Evolutionary conservation across 2,113 vertebrate genomes (phyloP), one percentile per base, ranked within the genome.

Genomic region (Lathamus discolor): DNA sequence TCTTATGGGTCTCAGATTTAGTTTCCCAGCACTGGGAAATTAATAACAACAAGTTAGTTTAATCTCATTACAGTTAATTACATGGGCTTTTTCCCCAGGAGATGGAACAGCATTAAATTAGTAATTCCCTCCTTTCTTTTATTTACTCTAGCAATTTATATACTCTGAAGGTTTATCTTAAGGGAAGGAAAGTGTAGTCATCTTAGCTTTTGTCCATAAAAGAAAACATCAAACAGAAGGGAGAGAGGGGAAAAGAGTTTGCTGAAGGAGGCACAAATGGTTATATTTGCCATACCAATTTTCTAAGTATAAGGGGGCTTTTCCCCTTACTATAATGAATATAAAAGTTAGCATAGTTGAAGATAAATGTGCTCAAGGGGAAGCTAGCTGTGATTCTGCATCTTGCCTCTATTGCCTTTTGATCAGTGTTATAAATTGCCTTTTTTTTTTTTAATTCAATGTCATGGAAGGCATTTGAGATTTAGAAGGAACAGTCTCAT

Each of bases 1-100:
- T 73, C 81, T 89, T 94, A 59, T 6, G 72, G n/a, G 91, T 93
- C 92, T 68, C 79, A 73, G 83, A 96, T 97, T 96, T 89, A 94
- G 90, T 96, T 97, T 96, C 81, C 55, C 69, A 61, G 83, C 88
- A 54, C 67, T 89, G 80, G 83, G 88, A 96, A 97, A 97, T 96
- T 88, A 97, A 97, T 97, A 98, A 95, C 91, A 91, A 96, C 88
- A 92, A 97, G 84, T 97, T 97, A 92, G 94, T 98, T 97, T 97
- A 97, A 97, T 97, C 94, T 97, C 96, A 97, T 98, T 98, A 97
- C 70, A 96, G 95, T 98, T 98, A 97, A 98, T 98, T 98, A 97
- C 94, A 95, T 85, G 91, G 97, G 86, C 82, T 92, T 96, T 97
- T 96, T 6, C 92, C 97, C 95, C 92, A 91, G 77, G 95, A 96